These are phyloP conservation scores for Cyrtonyx montezumae DNA, from an alignment of 2,113 vertebrate genomes.

Conservation along the genomic window DNA sequence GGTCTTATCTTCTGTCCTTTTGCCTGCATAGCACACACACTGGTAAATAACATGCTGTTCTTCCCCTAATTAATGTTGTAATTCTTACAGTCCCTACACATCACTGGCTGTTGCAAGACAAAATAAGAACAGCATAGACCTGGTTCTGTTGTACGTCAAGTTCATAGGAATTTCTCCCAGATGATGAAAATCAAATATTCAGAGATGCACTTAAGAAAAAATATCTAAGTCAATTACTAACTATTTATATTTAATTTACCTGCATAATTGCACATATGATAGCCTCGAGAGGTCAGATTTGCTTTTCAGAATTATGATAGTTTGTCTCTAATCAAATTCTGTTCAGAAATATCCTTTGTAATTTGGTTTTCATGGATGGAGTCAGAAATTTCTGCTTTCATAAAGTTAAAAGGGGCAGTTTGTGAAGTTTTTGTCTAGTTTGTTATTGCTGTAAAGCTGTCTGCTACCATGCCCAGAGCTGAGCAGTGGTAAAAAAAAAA, in stretches of 20 bases:
- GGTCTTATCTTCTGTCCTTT: rapidly evolving
- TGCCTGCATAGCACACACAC: neutral
- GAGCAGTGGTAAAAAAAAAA: neutral
- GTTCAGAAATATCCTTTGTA: neutral
- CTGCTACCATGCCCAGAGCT: neutral
- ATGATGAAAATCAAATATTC: neutral
- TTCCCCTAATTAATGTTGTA: neutral
- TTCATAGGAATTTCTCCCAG: neutral
- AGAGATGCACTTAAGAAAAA: neutral
- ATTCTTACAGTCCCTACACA: neutral
- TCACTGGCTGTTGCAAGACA: neutral
- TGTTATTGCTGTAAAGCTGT: neutral
- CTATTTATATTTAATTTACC: neutral
- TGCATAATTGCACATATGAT: neutral
- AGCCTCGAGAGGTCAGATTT: neutral
- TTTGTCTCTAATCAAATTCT: neutral
- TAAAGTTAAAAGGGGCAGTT: neutral
- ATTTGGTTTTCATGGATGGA: neutral
- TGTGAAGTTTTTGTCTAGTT: neutral
- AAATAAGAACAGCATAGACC: neutral
- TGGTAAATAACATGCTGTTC: neutral
- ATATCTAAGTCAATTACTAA: neutral
- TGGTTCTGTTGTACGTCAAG: neutral
- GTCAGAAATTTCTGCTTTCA: neutral
- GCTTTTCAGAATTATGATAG: neutral